Percentiles rank a stretch among this genome's conserved stretches.
Conservation (phyloP, 2,888 invertebrate species). For the Synergus gifuensis region DNA sequence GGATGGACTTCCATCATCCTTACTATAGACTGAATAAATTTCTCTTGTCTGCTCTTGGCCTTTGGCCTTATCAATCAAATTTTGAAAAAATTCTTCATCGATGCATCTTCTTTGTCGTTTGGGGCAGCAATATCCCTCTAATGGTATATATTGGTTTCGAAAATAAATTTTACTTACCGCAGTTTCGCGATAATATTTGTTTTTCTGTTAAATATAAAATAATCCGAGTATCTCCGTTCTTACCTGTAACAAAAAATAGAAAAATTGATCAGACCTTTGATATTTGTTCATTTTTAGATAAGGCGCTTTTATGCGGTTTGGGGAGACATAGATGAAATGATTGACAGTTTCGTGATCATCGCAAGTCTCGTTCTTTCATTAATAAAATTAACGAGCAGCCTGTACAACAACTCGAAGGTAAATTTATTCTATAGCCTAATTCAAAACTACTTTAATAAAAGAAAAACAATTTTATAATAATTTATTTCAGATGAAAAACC, state of each 20-base stretch:
- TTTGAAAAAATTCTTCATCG: background rate
- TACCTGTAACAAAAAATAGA: no score
- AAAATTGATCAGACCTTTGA: no score
- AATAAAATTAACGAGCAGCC: background rate
- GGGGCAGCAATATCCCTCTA: background rate
- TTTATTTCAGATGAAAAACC: constrained; percentile 27
- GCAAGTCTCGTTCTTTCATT: background rate
- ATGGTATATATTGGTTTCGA: background rate
- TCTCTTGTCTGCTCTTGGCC: background rate
- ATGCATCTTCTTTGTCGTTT: background rate
- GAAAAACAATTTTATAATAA: background rate
- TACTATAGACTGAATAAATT: constrained; percentile 6
- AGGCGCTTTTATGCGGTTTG: background rate
- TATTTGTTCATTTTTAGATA: background rate
- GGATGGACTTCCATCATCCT: constrained; percentile 12
- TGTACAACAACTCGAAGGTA: constrained; percentile 2
- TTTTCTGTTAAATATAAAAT: no score
- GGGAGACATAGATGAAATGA: constrained; percentile 10
- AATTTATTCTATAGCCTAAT: background rate
- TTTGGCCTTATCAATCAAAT: constrained; percentile 26
- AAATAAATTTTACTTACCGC: no score
- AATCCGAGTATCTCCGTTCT: no score
- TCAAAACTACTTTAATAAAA: background rate
- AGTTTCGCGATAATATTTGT: no score
- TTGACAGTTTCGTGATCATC: background rate